Conservation (phyloP, 2,888 invertebrate genomes). For the Monoplex corrugatus region DNA sequence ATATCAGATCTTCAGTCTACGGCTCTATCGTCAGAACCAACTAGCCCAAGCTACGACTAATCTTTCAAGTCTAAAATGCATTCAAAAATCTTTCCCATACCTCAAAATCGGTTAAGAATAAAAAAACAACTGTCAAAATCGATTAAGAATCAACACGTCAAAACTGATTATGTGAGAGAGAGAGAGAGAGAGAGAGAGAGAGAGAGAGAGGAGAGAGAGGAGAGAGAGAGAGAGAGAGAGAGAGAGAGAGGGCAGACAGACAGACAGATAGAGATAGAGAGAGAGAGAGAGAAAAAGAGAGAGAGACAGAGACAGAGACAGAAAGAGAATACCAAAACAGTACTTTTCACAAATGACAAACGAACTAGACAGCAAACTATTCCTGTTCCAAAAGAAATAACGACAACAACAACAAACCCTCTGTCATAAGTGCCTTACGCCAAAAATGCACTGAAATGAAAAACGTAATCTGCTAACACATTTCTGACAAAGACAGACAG, state of each 20-base stretch:
- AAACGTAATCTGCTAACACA: too few species aligned
- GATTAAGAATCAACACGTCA: neutral
- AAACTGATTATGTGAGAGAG: too few species aligned
- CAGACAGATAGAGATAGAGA: neutral
- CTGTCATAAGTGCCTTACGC: neutral
- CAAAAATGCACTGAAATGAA: too few species aligned
- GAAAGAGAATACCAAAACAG: too few species aligned
- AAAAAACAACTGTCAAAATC: neutral
- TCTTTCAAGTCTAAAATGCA: too few species aligned
- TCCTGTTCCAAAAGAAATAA: neutral
- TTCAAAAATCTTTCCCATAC: neutral
- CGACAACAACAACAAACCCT: neutral
- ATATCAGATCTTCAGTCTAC: too few species aligned
- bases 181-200: neutral
- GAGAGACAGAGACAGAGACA: neutral
- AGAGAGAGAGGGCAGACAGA: neutral
- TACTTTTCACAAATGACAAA: too few species aligned
- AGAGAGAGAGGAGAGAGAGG: neutral
- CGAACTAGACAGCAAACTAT: neutral
- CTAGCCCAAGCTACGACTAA: too few species aligned
- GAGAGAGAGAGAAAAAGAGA: slow-evolving; percentile 7
- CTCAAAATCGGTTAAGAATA: neutral
- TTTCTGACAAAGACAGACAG: too few species aligned
- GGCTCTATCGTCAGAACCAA: too few species aligned
- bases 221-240: neutral